Percentiles rank a stretch among this genome's conserved stretches.
These are phyloP conservation scores for Leptinotarsa texana DNA, from an alignment of 1,140 invertebrate species.

Conservation along the genomic window DNA sequence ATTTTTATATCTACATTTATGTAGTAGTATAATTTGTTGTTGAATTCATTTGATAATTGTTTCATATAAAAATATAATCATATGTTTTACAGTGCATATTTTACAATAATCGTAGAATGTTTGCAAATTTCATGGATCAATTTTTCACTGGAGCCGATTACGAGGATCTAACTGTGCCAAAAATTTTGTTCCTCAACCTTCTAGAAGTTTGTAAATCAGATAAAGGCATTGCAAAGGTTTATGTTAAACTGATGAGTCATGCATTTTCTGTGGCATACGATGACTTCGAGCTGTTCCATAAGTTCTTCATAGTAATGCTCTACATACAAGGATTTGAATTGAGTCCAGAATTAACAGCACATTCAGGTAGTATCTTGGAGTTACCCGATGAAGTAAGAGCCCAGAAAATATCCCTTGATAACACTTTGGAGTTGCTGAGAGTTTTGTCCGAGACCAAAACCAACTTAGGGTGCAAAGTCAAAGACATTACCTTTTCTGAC, in stretches of 20 bases:
- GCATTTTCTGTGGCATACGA: constrained; percentile 35
- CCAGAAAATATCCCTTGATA: constrained; percentile 34
- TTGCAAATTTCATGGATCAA: constrained; percentile 36
- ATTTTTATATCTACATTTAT: too few relatives aligned
- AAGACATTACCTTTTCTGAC: constrained; percentile 39
- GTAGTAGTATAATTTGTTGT: too few relatives aligned
- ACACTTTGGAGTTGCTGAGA: constrained; percentile 40
- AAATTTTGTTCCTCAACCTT: constrained; percentile 36
- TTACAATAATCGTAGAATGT: constrained; percentile 33
- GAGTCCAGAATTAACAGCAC: constrained; percentile 32
- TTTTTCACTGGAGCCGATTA: constrained; percentile 33
- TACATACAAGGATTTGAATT: constrained; percentile 44
- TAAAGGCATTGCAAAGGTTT: constrained; percentile 7
- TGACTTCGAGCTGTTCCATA: constrained; percentile 37
- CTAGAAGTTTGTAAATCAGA: constrained; percentile 23
- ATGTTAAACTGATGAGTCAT: constrained; percentile 43
- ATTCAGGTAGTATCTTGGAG: constrained; percentile 22
- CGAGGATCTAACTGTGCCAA: constrained; percentile 29
- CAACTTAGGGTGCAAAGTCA: constrained; percentile 30
- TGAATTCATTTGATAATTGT: not conserved
- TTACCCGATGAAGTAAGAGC: constrained; percentile 4
- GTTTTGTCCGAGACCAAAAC: constrained; percentile 32
- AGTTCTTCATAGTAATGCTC: constrained; percentile 43
- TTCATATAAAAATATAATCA: not conserved
- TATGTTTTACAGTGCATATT: constrained; percentile 41